phyloP scores from a whole-genome alignment of 2,113 vertebrate species.

The Motacilla alba region DNA sequence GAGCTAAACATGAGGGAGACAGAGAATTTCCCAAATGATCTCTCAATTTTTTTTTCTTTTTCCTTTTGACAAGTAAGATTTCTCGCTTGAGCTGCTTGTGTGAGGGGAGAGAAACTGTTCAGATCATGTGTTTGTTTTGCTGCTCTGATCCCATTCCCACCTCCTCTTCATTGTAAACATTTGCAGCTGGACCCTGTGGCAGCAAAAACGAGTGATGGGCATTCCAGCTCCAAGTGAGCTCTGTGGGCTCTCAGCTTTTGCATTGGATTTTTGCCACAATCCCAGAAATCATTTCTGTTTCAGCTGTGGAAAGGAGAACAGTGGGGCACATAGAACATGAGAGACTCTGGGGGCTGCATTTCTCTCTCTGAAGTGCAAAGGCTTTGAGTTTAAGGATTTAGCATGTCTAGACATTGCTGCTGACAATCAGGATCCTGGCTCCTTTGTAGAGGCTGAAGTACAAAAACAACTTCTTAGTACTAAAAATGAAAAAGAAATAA shows the following conservation, averaged over 20 bases:
- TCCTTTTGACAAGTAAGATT: not conserved
- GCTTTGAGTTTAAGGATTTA: constrained; percentile 26
- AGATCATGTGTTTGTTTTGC: not conserved
- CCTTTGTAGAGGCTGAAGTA: not conserved
- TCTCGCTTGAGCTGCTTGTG: not conserved
- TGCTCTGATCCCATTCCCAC: not conserved
- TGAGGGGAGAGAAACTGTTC: not conserved
- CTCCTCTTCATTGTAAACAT: not conserved
- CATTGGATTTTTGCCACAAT: not conserved
- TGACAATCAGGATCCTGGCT: not conserved
- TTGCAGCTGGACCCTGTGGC: not conserved
- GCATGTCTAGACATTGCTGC: constrained; percentile 1
- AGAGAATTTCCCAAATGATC: not conserved
- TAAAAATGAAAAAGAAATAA: not conserved
- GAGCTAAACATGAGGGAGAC: not conserved
- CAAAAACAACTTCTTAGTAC: not conserved
- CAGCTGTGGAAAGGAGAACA: not conserved
- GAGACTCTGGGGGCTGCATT: not conserved
- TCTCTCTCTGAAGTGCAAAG: constrained; percentile 7
- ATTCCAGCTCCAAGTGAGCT: not conserved
- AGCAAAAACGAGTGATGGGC: not conserved
- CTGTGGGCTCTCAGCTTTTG: not conserved
- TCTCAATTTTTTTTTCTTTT: not conserved
- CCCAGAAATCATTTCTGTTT: not conserved
- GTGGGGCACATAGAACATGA: not conserved